Evolutionary conservation across 2,888 invertebrate genomes (phyloP), one percentile per base, ranked within the genome.

Genomic region (Callosobruchus maculatus): DNA sequence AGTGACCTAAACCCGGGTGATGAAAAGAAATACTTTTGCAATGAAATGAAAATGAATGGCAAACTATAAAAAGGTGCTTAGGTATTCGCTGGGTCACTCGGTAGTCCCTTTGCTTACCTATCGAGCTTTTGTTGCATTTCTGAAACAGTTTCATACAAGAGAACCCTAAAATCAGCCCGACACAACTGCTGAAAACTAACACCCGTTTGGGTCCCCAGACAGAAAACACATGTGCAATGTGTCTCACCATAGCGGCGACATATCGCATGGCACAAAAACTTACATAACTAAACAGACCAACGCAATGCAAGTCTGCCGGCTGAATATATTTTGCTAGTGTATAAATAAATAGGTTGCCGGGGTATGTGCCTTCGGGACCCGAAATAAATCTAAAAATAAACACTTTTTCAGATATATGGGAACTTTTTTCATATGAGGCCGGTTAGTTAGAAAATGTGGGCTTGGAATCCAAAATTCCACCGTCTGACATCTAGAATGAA

Each of bases 341-440:
- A 70, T 71, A 74, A 74, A 71, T 74, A 74, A 70, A 71, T 81
- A 81, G 80, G 49, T 49, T 49, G 49, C 49, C 49, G 49, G 49
- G 49, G 49, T 49, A 18, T 49, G 49, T 18, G 49, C 49, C 7
- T 49, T 49, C 13, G 18, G 26, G 49, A 13, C 49, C 49, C 49
- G 49, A 49, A 49, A 49, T 49, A 49, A 49, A 49, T 49, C 49
- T 49, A 13, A 49, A 49, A 49, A 49, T 49, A 49, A 49, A 49
- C 49, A 49, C 49, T 49, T 49, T 13, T 49, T 49, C 13, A 49
- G 49, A 49, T 49, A 49, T 18, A 49, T 49, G 49, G 49, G 3
- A 18, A 13, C 49, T 49, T 18, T 49, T 49, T 49, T 49, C 49
- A 49, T n/a, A n/a, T 49, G 49, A 49, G 49, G 49, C 13, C 13